Conservation (phyloP, 1,140 invertebrate species). For the Philopotamus ludificatus region DNA sequence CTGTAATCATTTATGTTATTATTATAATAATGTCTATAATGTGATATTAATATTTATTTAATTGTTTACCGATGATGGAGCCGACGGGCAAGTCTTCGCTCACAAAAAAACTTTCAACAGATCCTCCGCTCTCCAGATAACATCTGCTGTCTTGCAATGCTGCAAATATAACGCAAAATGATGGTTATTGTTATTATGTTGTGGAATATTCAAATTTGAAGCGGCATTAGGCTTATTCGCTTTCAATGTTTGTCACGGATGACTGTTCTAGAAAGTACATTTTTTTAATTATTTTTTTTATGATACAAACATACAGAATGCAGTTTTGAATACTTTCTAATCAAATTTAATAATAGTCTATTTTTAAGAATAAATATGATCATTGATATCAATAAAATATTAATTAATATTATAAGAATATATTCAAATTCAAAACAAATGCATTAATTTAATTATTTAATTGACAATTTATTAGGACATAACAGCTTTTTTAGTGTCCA, state of each 20-base stretch:
- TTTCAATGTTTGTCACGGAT: not conserved
- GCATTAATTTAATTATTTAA: too few relatives aligned
- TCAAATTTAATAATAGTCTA: too few relatives aligned
- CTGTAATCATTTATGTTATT: conserved; percentile 45
- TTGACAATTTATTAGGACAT: too few relatives aligned
- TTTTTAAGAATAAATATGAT: too few relatives aligned
- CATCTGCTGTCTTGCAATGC: conserved; percentile 77
- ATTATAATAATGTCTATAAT: not conserved
- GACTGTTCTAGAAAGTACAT: not conserved
- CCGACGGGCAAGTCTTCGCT: conserved; percentile 80
- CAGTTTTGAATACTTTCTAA: not conserved
- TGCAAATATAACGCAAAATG: conserved; percentile 34
- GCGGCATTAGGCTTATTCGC: not conserved
- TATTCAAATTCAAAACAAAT: too few relatives aligned
- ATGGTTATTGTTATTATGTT: not conserved
- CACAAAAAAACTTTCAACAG: conserved; percentile 87
- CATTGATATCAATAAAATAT: too few relatives aligned
- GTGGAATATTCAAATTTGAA: not conserved
- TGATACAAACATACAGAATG: not conserved
- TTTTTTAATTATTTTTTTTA: not conserved
- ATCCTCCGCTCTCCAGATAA: conserved; percentile 84
- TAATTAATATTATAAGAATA: too few relatives aligned
- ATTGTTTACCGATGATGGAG: conserved; percentile 66
- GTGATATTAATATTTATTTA: too few relatives aligned
- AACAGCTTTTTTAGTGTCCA: too few relatives aligned